Evolutionary conservation across 2,113 vertebrate species (phyloP), one percentile per base, ranked within the genome.

Genomic region (Gallinago paraguaiae): DNA sequence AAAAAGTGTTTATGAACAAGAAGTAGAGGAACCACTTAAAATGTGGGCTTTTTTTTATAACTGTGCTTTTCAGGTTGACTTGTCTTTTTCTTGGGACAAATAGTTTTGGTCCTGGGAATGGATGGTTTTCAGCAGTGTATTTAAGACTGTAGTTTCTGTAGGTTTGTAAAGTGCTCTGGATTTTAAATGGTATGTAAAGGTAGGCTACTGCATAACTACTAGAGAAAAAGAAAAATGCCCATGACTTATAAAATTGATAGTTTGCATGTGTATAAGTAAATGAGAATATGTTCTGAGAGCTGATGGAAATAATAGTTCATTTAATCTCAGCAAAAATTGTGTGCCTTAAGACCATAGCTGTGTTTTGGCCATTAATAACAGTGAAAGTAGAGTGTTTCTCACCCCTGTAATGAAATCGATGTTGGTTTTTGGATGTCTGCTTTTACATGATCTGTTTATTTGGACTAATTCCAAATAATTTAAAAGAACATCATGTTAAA

Each of bases 401-500:
- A 28, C 15, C 4, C 7, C 12, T 72, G 18, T 69, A 28, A 15
- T 70, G 65, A 24, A 27, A 56, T 6, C 65, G 6, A 2, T 72
- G 10, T 37, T 86, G 31, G 3, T 28, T 83, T 8, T 25, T 88
- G n/a, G 10, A 37, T 83, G 41, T 78, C 19, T 88, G 37, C 24
- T 53, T 65, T 78, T 37, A 59, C 2, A 1, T 24, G 24, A 23
- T 31, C 8, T 18, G 8, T n/a, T 67, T 61, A 22, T 60, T 85
- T 71, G 23, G 31, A 24, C 15, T 90, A 5, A 28, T 80, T 71
- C 78, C 6, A 76, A 48, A 31, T 27, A 41, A 43, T 24, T 68
- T 30, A 6, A 43, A 60, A 35, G 7, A 28, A 12, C 3, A 27
- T 30, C 0, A 30, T 0, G 3, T 30, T 63, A 10, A 72, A 45